Percentiles rank a stretch among this genome's conserved stretches.
These are phyloP conservation scores for Montifringilla adamsi DNA, from an alignment of 2,113 vertebrate genomes.

Conservation along the genomic window DNA sequence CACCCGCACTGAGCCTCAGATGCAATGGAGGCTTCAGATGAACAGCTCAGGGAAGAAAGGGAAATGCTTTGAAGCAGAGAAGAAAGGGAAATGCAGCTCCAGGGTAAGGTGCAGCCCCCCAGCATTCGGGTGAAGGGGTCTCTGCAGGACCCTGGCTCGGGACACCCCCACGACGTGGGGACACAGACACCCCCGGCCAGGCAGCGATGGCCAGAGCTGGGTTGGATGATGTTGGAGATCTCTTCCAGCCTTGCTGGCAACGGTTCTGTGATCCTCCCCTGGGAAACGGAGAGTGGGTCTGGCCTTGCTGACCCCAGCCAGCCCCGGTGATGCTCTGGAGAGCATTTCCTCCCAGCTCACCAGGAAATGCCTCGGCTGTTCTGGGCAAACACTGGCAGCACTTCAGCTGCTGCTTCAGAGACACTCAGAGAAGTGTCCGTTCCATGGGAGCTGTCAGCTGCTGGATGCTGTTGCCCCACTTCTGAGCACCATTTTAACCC, in stretches of 20 bases:
- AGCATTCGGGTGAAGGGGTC: neutral
- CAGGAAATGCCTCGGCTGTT: neutral
- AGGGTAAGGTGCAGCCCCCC: neutral
- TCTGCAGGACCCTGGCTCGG: no score
- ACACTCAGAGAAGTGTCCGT: fast-evolving
- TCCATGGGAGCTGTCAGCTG: fast-evolving
- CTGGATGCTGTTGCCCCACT: neutral
- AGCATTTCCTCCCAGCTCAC: neutral
- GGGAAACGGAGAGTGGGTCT: no score
- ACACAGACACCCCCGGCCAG: neutral
- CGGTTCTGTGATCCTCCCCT: fast-evolving
- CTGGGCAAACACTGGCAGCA: fast-evolving
- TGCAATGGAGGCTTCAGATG: neutral
- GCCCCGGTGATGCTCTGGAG: neutral
- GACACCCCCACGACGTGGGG: fast-evolving
- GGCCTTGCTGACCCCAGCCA: neutral
- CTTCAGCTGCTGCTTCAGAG: neutral
- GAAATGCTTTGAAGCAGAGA: neutral
- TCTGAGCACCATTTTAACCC: neutral
- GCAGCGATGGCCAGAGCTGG: neutral
- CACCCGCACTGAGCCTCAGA: neutral
- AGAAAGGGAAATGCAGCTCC: neutral
- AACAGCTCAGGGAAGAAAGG: neutral
- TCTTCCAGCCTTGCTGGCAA: neutral
- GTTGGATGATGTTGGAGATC: neutral